A percentile compares a stretch with the other conserved stretches of the same genome.
Evolutionary conservation across 2,113 vertebrate species (phyloP).

Genomic region (cat (Felis catus)): DNA sequence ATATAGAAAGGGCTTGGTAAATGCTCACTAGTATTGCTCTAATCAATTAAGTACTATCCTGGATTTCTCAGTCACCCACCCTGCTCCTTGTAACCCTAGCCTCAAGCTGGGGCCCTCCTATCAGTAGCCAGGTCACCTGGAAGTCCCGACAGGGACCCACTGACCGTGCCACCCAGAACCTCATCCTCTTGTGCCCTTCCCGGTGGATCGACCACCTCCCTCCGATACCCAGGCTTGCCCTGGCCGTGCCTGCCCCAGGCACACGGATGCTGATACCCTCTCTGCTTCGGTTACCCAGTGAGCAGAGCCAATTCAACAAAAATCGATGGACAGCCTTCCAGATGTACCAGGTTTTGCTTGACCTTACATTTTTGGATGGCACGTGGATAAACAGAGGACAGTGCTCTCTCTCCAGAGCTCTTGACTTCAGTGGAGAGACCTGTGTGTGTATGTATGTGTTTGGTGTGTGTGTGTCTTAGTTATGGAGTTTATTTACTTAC

Average conservation of each 20-base stretch:
- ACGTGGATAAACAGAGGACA: not conserved
- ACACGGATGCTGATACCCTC: not conserved
- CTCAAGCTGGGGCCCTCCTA: not conserved
- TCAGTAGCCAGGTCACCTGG: not conserved
- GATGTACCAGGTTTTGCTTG: conserved; percentile 11
- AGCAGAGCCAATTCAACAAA: not conserved
- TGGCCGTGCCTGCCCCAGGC: not conserved
- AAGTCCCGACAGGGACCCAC: not conserved
- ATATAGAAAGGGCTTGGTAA: not conserved
- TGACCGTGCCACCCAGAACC: not conserved
- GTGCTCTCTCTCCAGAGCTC: not conserved
- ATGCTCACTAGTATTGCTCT: not conserved
- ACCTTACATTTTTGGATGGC: not conserved
- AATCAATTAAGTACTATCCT: not conserved
- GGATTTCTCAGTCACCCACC: not conserved
- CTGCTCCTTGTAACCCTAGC: not conserved
- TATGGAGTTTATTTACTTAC: not conserved
- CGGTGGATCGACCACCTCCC: not conserved
- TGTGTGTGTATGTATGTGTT: not conserved
- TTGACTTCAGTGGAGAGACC: not conserved
- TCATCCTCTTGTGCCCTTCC: not conserved
- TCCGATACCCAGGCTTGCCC: not conserved
- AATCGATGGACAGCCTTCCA: not conserved
- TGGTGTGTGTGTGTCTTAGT: not conserved
- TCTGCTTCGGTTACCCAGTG: not conserved